Conservation (phyloP, 2,797 vertebrate species). For the Sebastiscus tertius region DNA sequence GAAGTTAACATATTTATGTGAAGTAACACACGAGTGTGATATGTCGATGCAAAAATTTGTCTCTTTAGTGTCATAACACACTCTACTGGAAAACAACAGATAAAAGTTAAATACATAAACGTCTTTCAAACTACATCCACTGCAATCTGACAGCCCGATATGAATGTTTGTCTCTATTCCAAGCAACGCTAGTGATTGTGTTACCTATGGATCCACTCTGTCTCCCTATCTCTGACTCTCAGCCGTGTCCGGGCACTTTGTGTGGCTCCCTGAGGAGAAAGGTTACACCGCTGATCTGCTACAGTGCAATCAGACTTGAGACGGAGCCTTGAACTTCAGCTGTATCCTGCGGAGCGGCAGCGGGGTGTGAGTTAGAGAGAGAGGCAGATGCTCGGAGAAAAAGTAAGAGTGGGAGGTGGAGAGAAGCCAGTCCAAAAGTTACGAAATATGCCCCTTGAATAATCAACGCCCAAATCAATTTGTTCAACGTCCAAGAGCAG, state of each 20-base stretch:
- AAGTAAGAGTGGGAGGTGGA: slow-evolving; percentile 47
- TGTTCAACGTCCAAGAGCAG: slow-evolving; percentile 69
- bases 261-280: slow-evolving; percentile 50
- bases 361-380: slow-evolving; percentile 44
- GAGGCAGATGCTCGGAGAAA: slow-evolving; percentile 16
- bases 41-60: slow-evolving; percentile 12
- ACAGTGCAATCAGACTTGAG: slow-evolving; percentile 55
- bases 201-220: slow-evolving; percentile 48
- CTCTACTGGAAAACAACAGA: slow-evolving; percentile 9
- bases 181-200: slow-evolving; percentile 27
- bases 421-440: slow-evolving; percentile 67
- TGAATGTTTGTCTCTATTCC: slow-evolving; percentile 17
- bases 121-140: slow-evolving; percentile 19
- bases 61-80: background rate
- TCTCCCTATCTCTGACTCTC: slow-evolving; percentile 45
- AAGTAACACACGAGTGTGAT: slow-evolving; percentile 25
- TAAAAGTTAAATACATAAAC: slow-evolving; percentile 24
- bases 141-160: slow-evolving; percentile 22
- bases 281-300: slow-evolving; percentile 50
- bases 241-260: slow-evolving; percentile 34
- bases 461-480: slow-evolving; percentile 75
- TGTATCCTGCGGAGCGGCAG: slow-evolving; percentile 44
- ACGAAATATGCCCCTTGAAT: slow-evolving; percentile 67
- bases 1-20: slow-evolving; percentile 38
- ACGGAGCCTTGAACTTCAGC: slow-evolving; percentile 50